A percentile compares a stretch with the other conserved stretches of the same genome.
phyloP scores from a whole-genome alignment of 2,888 invertebrate genomes.

The Erebia epiphron region DNA sequence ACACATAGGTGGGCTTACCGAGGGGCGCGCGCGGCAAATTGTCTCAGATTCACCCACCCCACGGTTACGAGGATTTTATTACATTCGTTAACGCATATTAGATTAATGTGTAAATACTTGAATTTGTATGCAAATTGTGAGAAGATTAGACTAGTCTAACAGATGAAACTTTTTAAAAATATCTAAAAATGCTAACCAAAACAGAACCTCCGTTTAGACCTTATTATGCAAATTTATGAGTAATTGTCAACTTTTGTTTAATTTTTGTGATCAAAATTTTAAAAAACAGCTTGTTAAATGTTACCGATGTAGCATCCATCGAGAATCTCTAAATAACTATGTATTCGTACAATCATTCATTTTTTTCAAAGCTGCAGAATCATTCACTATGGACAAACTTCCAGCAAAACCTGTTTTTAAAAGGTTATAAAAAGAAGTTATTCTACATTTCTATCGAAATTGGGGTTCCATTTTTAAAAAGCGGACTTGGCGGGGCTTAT shows the following conservation, averaged over 20 bases:
- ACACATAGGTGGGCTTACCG: constrained; percentile 80
- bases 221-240: not conserved
- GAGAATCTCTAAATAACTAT: no score
- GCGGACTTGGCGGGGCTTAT: constrained; percentile 49
- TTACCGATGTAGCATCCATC: no score
- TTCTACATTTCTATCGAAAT: constrained; percentile 17
- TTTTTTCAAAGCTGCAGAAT: not conserved
- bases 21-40: constrained; percentile 76
- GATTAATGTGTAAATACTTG: constrained; percentile 73
- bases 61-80: constrained; percentile 70
- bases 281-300: no score
- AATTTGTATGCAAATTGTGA: constrained; percentile 69
- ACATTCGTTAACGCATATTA: constrained; percentile 80
- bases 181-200: not conserved
- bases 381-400: not conserved
- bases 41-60: constrained; percentile 73
- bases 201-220: no score
- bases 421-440: constrained; percentile 27
- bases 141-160: constrained; percentile 43
- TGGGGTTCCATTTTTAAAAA: constrained; percentile 55
- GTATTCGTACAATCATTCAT: not conserved
- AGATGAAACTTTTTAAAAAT: not conserved
- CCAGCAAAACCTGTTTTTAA: constrained; percentile 1
- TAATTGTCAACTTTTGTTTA: not conserved
- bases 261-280: not conserved